phyloP scores from a whole-genome alignment of 1,140 invertebrate genomes.

The Lepidotrigona ventralis region DNA sequence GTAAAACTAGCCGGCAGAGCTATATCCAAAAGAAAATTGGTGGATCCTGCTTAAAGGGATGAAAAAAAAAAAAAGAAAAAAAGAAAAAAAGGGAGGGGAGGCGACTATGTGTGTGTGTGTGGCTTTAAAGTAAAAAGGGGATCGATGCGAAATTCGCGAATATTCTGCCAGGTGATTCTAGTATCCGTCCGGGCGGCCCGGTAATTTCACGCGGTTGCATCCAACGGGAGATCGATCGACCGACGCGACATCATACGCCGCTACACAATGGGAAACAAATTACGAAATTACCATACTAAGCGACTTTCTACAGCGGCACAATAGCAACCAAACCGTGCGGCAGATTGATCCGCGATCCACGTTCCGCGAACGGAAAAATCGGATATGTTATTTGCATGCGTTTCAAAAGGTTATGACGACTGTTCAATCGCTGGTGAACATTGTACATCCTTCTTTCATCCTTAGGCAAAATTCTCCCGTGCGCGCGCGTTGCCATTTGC shows the following conservation, averaged over 20 bases:
- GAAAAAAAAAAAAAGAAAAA: neutral
- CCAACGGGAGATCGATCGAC: conserved; percentile 67
- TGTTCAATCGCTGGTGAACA: neutral
- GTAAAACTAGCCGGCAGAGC: too few species aligned
- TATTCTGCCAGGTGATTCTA: conserved; percentile 51
- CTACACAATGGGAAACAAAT: conserved; percentile 72
- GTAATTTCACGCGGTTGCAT: conserved; percentile 67
- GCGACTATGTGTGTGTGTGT: neutral
- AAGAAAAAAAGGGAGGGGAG: neutral
- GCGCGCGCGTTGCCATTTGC: neutral
- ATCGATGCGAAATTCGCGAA: conserved; percentile 55
- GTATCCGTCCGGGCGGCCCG: conserved; percentile 46
- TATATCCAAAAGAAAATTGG: conserved; percentile 20
- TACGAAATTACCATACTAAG: conserved; percentile 74
- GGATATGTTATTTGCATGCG: conserved; percentile 60
- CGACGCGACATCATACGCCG: conserved; percentile 65
- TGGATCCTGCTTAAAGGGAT: conserved; percentile 10
- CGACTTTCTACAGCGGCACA: conserved; percentile 66
- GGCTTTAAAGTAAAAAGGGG: conserved; percentile 31
- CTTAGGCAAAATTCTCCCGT: neutral
- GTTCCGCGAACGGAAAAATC: conserved; percentile 32
- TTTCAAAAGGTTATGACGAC: conserved; percentile 32
- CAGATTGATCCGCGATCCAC: conserved; percentile 49
- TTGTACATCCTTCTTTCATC: neutral
- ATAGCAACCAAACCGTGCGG: conserved; percentile 52